Conservation (phyloP, 2,797 vertebrate species). For the Intellagama lesueurii region DNA sequence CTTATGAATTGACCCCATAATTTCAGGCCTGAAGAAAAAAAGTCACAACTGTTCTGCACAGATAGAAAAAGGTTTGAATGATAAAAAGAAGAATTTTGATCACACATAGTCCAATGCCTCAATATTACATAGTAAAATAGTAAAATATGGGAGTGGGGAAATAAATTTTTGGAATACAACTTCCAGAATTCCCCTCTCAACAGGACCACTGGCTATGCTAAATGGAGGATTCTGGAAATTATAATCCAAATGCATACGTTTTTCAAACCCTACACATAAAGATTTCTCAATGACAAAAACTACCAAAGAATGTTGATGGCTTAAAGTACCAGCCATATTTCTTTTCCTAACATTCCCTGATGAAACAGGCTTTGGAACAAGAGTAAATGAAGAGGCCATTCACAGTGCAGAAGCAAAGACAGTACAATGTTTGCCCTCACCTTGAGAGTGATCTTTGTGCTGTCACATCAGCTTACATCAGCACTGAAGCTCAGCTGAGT, state of each 20-base stretch:
- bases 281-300: not conserved
- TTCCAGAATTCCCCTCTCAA: too few species aligned
- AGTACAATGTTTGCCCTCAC: conserved; percentile 49
- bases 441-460: conserved; percentile 67
- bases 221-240: too few species aligned
- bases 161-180: too few species aligned
- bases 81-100: conserved; percentile 1
- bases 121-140: not conserved
- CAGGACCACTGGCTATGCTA: too few species aligned
- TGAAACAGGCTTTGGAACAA: conserved; percentile 41
- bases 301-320: not conserved
- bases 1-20: not conserved
- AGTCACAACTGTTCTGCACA: conserved; percentile 17
- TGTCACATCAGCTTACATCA: conserved; percentile 67
- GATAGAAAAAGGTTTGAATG: not conserved
- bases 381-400: conserved; percentile 24
- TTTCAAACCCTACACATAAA: too few species aligned
- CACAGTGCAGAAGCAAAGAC: conserved; percentile 40
- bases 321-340: conserved; percentile 1
- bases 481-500: conserved; percentile 66
- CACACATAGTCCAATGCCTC: not conserved
- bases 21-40: not conserved
- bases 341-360: conserved; percentile 32
- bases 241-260: too few species aligned
- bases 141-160: too few species aligned